Evolutionary conservation across 1,140 invertebrate genomes (phyloP).

Genomic region (Condylostylus longicornis): DNA sequence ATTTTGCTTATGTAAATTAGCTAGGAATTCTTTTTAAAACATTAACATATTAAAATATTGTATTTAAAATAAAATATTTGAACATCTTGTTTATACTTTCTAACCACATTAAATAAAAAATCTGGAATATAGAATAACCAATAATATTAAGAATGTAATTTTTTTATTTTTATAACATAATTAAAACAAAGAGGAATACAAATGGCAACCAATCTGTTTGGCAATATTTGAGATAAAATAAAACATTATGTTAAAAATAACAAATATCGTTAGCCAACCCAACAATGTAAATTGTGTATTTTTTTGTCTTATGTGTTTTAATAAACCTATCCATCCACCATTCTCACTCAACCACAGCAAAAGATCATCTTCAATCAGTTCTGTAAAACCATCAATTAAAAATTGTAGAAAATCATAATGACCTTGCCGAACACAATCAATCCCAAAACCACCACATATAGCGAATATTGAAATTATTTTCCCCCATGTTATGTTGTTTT

Average conservation of each 20-base stretch:
- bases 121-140: too few species aligned
- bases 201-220: slow-evolving; percentile 24
- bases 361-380: slow-evolving; percentile 48
- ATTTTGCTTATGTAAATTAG: too few species aligned
- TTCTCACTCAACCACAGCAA: slow-evolving; percentile 50
- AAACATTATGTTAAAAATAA: slow-evolving; percentile 21
- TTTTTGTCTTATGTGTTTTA: slow-evolving; percentile 21
- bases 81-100: too few species aligned
- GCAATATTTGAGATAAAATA: slow-evolving; percentile 25
- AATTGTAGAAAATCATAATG: slow-evolving; percentile 47
- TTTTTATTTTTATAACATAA: neutral
- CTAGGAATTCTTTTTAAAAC: too few species aligned
- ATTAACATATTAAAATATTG: too few species aligned
- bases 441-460: slow-evolving; percentile 52
- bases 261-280: slow-evolving; percentile 27
- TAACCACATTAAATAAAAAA: too few species aligned
- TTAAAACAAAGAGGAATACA: slow-evolving; percentile 29
- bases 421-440: slow-evolving; percentile 51
- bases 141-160: too few species aligned
- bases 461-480: slow-evolving; percentile 53
- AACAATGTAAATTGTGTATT: slow-evolving; percentile 23
- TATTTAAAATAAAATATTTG: too few species aligned
- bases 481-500: slow-evolving; percentile 46
- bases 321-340: slow-evolving; percentile 49
- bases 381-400: slow-evolving; percentile 42